A percentile compares a stretch with the other conserved stretches of the same genome.
These are phyloP conservation scores for Alectoris magna DNA, from an alignment of 2,797 vertebrate species.

Conservation along the genomic window DNA sequence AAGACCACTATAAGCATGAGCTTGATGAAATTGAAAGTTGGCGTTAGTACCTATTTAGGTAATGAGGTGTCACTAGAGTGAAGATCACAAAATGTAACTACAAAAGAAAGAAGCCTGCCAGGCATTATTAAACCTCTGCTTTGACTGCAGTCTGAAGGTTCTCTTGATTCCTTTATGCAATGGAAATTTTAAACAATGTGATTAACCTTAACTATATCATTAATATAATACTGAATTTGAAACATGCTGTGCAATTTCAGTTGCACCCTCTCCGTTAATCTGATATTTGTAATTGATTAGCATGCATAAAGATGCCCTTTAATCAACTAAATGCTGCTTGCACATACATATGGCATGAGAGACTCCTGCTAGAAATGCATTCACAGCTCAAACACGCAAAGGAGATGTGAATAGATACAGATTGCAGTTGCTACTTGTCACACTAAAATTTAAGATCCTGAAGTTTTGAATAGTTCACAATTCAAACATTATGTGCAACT, in stretches of 20 bases:
- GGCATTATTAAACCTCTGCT: slow-evolving; percentile 43
- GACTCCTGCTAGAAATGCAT: not conserved
- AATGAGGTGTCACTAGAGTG: slow-evolving; percentile 31
- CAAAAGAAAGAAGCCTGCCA: slow-evolving; percentile 51
- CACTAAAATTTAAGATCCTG: not conserved
- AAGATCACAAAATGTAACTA: slow-evolving; percentile 40
- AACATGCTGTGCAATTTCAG: not conserved
- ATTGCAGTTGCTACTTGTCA: not conserved
- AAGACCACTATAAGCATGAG: not conserved
- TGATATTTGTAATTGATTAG: not conserved
- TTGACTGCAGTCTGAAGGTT: not conserved
- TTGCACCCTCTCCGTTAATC: not conserved
- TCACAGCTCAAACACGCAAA: not conserved
- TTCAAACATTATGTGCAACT: not conserved
- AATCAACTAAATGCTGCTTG: not conserved
- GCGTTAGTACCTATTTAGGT: slow-evolving; percentile 26
- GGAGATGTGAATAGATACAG: not conserved
- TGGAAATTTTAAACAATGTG: slow-evolving; percentile 32
- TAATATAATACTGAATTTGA: not conserved
- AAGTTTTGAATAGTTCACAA: not conserved
- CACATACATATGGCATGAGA: rapidly evolving
- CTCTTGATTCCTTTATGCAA: slow-evolving; percentile 7
- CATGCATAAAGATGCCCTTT: not conserved
- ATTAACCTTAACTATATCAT: slow-evolving; percentile 36
- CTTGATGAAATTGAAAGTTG: slow-evolving; percentile 5